Conservation (phyloP, 1,140 invertebrate genomes). For the Cyphomyrmex costatus region DNA sequence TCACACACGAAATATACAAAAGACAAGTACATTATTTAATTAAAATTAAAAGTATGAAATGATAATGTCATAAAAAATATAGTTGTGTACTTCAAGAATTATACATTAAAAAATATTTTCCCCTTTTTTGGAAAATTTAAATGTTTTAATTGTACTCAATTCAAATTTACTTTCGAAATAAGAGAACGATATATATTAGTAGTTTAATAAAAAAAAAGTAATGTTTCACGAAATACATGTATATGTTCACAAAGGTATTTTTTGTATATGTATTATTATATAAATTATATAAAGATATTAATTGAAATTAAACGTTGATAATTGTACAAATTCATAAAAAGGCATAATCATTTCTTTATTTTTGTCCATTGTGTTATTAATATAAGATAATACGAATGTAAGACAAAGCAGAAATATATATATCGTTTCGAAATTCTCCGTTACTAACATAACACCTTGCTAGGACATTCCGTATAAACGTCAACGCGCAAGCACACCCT, state of each 20-base stretch:
- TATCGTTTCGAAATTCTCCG: slow-evolving; percentile 38
- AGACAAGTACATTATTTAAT: background rate
- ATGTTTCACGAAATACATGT: background rate
- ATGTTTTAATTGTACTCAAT: too few species aligned
- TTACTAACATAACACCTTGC: slow-evolving; percentile 46
- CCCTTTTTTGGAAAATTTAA: too few species aligned
- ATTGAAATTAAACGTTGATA: background rate
- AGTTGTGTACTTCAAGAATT: too few species aligned
- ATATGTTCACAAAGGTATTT: background rate
- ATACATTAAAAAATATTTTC: too few species aligned
- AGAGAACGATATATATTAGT: background rate
- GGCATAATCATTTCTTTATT: background rate
- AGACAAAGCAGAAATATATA: slow-evolving; percentile 10
- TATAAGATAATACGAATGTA: background rate
- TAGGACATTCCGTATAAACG: slow-evolving; percentile 27
- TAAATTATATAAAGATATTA: background rate
- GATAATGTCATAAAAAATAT: background rate
- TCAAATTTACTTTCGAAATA: too few species aligned
- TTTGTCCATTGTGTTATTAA: background rate
- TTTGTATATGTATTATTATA: background rate
- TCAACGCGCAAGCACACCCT: slow-evolving; percentile 40
- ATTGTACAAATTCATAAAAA: background rate
- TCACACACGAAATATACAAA: background rate
- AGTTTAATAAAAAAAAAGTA: slow-evolving; percentile 14
- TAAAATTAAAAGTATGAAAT: background rate